These are phyloP conservation scores for Lagopus leucura DNA, from an alignment of 2,113 vertebrate species.

Conservation along the genomic window DNA sequence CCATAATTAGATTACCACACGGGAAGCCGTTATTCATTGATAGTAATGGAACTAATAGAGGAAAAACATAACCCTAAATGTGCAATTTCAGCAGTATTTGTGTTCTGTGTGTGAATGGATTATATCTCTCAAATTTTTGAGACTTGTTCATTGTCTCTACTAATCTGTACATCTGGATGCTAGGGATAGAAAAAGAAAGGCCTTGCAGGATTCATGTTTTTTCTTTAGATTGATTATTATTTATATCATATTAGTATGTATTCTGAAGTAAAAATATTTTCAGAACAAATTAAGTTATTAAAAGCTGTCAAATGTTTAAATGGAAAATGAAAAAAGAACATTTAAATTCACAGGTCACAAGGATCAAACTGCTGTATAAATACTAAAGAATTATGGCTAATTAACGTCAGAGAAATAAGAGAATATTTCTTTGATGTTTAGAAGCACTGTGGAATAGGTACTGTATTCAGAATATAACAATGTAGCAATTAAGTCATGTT, in stretches of 20 bases:
- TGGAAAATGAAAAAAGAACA: neutral
- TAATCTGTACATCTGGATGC: neutral
- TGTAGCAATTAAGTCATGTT: neutral
- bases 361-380: neutral
- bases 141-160: neutral
- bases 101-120: neutral
- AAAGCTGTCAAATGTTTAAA: neutral
- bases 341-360: neutral
- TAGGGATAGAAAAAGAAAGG: neutral
- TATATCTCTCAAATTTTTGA: neutral
- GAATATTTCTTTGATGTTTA: neutral
- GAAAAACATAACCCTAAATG: constrained; percentile 10
- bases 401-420: neutral
- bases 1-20: constrained; percentile 12
- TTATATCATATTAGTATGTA: neutral
- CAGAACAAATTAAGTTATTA: neutral
- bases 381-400: neutral
- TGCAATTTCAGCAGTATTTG: neutral
- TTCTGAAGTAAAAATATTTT: constrained; percentile 2
- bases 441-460: neutral
- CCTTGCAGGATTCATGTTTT: neutral
- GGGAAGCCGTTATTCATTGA: constrained; percentile 22
- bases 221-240: neutral
- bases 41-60: neutral
- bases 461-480: neutral